These are phyloP conservation scores for Drosophila sordidula DNA, from an alignment of 2,888 invertebrate species.

Conservation along the genomic window DNA sequence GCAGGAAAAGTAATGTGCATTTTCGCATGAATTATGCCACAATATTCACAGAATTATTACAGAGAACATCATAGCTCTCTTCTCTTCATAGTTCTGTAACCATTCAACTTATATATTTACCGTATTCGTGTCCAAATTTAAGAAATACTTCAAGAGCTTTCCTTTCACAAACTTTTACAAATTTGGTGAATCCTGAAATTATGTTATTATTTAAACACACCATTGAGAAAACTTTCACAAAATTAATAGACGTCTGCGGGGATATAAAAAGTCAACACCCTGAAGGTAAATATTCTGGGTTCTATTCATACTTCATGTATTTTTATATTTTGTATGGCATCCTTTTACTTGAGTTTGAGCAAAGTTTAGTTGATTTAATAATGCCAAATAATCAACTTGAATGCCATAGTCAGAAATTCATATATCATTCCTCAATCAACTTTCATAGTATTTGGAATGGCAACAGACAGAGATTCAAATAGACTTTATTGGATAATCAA, in stretches of 20 bases:
- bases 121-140: neutral
- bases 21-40: slow-evolving; percentile 30
- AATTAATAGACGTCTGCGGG: neutral
- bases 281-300: neutral
- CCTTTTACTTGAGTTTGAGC: neutral
- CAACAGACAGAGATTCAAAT: neutral
- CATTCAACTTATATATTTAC: neutral
- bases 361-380: no score
- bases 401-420: neutral
- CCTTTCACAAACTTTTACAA: no score
- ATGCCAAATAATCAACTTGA: no score
- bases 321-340: neutral
- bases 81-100: neutral
- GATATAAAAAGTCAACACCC: neutral
- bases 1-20: slow-evolving; percentile 43
- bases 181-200: no score
- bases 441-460: neutral
- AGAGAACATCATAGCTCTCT: neutral
- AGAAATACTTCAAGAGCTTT: no score
- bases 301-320: neutral
- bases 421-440: neutral
- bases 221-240: neutral
- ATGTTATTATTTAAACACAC: no score
- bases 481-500: neutral
- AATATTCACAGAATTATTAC: slow-evolving; percentile 28